Evolutionary conservation across 2,113 vertebrate genomes (phyloP).

Genomic region (Tretioscincus oriximinensis): DNA sequence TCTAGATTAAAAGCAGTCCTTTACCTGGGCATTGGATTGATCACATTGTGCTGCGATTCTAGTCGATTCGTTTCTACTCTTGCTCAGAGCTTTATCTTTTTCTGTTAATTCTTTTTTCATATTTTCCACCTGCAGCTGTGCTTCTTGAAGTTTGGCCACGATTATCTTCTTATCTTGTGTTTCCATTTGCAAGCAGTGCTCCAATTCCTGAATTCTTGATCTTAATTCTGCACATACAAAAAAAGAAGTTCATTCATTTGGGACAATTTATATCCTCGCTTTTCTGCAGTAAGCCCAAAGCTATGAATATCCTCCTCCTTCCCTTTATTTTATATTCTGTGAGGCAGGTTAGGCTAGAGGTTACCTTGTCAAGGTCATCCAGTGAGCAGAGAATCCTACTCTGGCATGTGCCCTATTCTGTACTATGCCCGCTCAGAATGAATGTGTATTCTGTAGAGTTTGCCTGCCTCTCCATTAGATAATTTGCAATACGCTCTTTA

Average conservation of each 20-base stretch:
- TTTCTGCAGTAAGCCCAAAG: too few species aligned
- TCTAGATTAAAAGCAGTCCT: background rate
- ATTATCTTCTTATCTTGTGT: slow-evolving; percentile 79
- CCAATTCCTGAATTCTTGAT: slow-evolving; percentile 77
- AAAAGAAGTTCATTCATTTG: background rate
- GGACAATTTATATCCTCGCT: background rate
- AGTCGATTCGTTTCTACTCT: slow-evolving; percentile 78
- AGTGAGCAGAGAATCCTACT: too few species aligned
- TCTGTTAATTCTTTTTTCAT: slow-evolving; percentile 78
- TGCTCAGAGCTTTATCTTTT: slow-evolving; percentile 79
- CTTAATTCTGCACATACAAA: slow-evolving; percentile 76
- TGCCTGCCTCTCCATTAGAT: background rate
- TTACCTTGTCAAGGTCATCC: too few species aligned
- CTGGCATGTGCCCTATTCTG: too few species aligned
- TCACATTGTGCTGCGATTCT: slow-evolving; percentile 74
- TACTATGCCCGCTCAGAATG: too few species aligned
- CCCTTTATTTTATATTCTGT: too few species aligned
- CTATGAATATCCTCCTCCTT: too few species aligned
- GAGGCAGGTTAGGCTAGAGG: too few species aligned
- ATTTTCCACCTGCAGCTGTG: slow-evolving; percentile 79
- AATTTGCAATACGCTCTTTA: background rate
- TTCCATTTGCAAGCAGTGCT: slow-evolving; percentile 78
- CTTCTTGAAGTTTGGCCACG: slow-evolving; percentile 77
- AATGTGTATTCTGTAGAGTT: too few species aligned
- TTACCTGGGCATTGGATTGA: slow-evolving; percentile 80